These are phyloP conservation scores for Otis tarda DNA, from an alignment of 2,113 vertebrate species.

Conservation along the genomic window DNA sequence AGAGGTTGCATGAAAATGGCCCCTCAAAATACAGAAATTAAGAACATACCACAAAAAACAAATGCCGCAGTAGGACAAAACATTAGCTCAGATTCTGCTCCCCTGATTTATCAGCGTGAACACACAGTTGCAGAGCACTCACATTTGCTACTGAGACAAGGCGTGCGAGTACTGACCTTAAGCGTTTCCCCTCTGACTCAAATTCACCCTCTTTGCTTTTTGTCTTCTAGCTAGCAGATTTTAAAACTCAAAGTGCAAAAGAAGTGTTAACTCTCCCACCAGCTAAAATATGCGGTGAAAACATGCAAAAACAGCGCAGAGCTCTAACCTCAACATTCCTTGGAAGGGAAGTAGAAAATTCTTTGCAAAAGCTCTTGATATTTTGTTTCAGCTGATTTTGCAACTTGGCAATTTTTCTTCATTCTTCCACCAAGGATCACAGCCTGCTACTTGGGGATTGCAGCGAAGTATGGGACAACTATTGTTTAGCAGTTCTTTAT, in stretches of 20 bases:
- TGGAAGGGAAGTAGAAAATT: neutral
- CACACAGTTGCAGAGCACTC: neutral
- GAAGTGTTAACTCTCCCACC: neutral
- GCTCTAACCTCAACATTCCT: neutral
- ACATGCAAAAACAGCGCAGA: neutral
- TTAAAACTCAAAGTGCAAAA: neutral
- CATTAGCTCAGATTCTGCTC: neutral
- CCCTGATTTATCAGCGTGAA: neutral
- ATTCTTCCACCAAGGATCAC: neutral
- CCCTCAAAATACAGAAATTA: neutral
- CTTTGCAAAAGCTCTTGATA: neutral
- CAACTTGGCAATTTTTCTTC: neutral
- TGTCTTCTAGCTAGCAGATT: neutral
- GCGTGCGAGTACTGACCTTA: neutral
- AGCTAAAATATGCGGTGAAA: neutral
- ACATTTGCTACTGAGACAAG: neutral
- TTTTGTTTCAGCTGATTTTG: constrained; percentile 19
- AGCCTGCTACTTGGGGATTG: neutral
- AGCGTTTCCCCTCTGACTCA: neutral
- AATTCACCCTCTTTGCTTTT: neutral
- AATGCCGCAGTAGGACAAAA: neutral
- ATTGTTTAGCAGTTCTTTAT: neutral
- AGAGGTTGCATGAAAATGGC: neutral
- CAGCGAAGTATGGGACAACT: neutral
- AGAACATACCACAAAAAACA: neutral